Evolutionary conservation across 2,797 vertebrate species (phyloP), one percentile per base, ranked within the genome.

Genomic region (Periparus ater): DNA sequence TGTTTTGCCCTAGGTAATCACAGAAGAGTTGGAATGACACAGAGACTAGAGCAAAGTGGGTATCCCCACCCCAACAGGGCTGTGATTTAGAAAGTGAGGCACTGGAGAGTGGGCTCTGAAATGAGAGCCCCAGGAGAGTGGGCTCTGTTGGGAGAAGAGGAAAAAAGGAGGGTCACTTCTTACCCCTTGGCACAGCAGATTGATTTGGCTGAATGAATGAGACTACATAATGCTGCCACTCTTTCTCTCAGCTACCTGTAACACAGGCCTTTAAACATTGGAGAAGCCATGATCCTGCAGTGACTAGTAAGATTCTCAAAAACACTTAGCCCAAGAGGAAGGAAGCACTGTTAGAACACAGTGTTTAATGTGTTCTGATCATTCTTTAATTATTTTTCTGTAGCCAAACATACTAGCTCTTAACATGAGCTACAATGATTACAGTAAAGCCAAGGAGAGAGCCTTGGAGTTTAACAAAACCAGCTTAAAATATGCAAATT

Each of bases 111-210:
- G 17, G 53, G 9, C 1, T 40, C 4, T 68, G 9, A n/a, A n/a
- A n/a, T n/a, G n/a, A n/a, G n/a, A n/a, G n/a, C n/a, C 26, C 19
- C 1, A 1, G 16, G n/a, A 54, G 15, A 19, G 15, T 32, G 17
- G 53, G 9, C 1, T 40, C 4, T 68, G 9, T 13, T 1, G 0
- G 75, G 21, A 48, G 53, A 25, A 83, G 55, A 48, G 51, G 13
- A 10, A 26, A 65, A 54, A 62, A 45, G 29, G 4, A 76, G 9
- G 2, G 7, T 32, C 36, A 5, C 26, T 1, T 2, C 4, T 68
- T 7, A 0, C 13, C 17, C 10, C 30, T 58, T 73, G 2, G 5
- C 32, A 66, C 9, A 63, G 30, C 21, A 67, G 29, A 42, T 4
- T 30, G 20, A 25, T 27, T 27, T 53, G 26, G 27, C 15, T 74